Conservation (phyloP, 2,888 invertebrate genomes). For the Yponomeuta malinellus region DNA sequence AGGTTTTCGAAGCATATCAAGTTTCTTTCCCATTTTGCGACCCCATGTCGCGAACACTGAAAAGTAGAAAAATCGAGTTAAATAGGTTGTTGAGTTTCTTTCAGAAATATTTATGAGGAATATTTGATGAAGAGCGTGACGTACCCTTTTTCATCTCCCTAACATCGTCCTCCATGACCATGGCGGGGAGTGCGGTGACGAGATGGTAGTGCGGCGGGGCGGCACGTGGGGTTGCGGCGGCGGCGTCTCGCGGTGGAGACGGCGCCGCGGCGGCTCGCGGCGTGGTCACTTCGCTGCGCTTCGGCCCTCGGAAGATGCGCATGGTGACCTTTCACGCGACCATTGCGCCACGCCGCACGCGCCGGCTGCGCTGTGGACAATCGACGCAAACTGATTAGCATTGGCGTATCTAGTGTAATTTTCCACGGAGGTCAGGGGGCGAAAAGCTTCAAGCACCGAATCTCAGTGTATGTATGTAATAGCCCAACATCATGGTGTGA, state of each 20-base stretch:
- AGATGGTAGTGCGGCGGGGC: constrained; percentile 78
- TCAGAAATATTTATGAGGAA: neutral
- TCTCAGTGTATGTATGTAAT: too few species aligned
- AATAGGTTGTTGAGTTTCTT: neutral
- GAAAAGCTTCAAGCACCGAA: too few species aligned
- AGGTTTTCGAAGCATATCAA: constrained; percentile 82
- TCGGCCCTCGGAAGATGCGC: constrained; percentile 79
- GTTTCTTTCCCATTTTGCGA: constrained; percentile 84
- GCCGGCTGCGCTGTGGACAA: constrained; percentile 29
- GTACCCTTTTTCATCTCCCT: constrained; percentile 77
- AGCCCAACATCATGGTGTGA: too few species aligned
- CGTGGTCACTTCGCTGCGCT: constrained; percentile 79
- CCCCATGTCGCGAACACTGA: constrained; percentile 84
- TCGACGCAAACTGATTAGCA: neutral
- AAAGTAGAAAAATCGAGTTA: constrained; percentile 29
- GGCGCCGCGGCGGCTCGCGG: constrained; percentile 58
- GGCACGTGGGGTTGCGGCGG: constrained; percentile 34
- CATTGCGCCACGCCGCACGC: constrained; percentile 59
- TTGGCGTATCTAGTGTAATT: neutral
- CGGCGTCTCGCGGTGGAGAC: constrained; percentile 60
- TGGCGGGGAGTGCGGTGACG: constrained; percentile 85
- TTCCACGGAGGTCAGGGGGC: too few species aligned
- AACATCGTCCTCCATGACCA: constrained; percentile 83
- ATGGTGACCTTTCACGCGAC: constrained; percentile 74
- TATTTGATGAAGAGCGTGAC: neutral